phyloP scores from a whole-genome alignment of 2,113 vertebrate species.

The Crotophaga sulcirostris region DNA sequence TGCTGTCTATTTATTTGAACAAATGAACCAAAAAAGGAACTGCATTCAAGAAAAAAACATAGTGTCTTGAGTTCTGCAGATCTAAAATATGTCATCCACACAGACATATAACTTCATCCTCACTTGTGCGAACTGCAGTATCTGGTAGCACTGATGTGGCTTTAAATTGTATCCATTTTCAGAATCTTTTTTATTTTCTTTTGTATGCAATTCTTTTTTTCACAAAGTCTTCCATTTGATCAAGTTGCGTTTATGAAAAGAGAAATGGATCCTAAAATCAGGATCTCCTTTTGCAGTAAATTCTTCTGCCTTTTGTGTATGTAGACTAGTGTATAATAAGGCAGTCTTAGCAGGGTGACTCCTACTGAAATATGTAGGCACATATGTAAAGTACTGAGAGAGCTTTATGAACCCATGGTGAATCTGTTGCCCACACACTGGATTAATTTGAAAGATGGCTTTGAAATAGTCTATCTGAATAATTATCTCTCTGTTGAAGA shows the following conservation, averaged over 20 bases:
- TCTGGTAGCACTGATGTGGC: neutral
- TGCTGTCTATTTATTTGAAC: constrained; percentile 43
- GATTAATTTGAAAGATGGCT: neutral
- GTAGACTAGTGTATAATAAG: neutral
- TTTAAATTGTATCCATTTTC: neutral
- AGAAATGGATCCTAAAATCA: neutral
- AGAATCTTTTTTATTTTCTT: neutral
- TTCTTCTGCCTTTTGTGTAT: neutral
- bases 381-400: neutral
- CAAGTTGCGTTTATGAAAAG: constrained; percentile 29
- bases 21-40: constrained; percentile 20
- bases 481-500: constrained; percentile 1
- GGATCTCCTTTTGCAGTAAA: neutral
- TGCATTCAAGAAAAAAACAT: constrained; percentile 29
- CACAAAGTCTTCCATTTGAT: constrained; percentile 51
- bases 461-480: neutral
- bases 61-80: constrained; percentile 31
- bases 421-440: neutral
- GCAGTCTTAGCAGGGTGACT: neutral
- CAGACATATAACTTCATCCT: constrained; percentile 43
- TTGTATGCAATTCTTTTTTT: neutral
- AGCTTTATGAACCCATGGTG: neutral
- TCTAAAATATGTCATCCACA: constrained; percentile 24
- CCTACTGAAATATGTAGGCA: neutral
- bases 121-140: neutral